phyloP scores from a whole-genome alignment of 1,140 invertebrate genomes.

The Tetramorium alpestre region DNA sequence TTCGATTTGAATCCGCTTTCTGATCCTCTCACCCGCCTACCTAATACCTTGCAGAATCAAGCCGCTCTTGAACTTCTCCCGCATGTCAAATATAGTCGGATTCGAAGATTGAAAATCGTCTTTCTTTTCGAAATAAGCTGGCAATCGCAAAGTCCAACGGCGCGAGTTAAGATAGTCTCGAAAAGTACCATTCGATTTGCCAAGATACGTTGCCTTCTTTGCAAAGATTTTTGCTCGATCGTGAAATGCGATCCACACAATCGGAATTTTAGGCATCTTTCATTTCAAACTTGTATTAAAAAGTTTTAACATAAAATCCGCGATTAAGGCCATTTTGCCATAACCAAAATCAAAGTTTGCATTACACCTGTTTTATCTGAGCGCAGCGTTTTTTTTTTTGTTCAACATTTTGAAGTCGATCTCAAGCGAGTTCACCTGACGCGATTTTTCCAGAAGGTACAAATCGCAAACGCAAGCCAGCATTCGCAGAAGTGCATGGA shows the following conservation, averaged over 20 bases:
- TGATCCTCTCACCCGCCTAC: constrained; percentile 38
- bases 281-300: neutral
- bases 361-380: neutral
- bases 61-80: neutral
- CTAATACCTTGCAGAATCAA: constrained; percentile 24
- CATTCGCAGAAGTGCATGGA: constrained; percentile 36
- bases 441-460: neutral
- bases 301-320: neutral
- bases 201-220: neutral
- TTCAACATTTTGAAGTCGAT: neutral
- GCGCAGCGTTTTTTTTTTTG: neutral
- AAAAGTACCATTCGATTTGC: neutral
- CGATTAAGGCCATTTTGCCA: neutral
- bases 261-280: neutral
- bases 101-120: neutral
- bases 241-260: neutral
- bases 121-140: constrained; percentile 23
- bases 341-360: neutral
- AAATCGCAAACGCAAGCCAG: constrained; percentile 12
- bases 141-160: neutral
- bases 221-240: neutral
- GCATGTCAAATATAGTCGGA: constrained; percentile 41
- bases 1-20: constrained; percentile 57
- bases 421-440: neutral
- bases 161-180: neutral